These are phyloP conservation scores for Diabrotica undecimpunctata DNA, from an alignment of 1,140 invertebrate genomes.

Conservation along the genomic window DNA sequence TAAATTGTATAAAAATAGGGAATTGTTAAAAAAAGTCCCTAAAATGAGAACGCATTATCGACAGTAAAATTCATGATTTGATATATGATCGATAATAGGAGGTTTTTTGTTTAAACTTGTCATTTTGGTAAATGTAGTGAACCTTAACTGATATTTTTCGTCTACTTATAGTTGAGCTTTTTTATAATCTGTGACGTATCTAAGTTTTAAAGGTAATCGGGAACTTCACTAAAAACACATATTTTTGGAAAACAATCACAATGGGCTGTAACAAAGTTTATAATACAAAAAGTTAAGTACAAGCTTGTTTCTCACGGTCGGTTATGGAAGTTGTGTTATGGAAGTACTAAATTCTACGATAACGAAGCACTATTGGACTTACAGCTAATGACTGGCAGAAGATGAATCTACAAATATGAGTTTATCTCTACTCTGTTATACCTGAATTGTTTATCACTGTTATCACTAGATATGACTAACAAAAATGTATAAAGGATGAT, in stretches of 20 bases:
- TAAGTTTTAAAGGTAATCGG: background rate
- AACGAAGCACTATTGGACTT: background rate
- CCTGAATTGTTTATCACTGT: slow-evolving; percentile 39
- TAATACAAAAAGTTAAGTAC: slow-evolving; percentile 13
- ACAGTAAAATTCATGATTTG: no score
- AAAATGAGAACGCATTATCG: no score
- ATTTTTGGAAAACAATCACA: slow-evolving; percentile 8
- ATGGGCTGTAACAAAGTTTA: slow-evolving; percentile 15
- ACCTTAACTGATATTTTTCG: no score
- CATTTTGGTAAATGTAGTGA: no score
- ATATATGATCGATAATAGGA: no score
- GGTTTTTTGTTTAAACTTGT: no score
- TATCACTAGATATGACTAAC: slow-evolving; percentile 16
- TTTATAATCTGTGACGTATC: no score
- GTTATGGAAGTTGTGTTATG: slow-evolving; percentile 5
- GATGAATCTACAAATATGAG: slow-evolving; percentile 18
- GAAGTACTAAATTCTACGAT: background rate
- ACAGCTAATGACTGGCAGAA: slow-evolving; percentile 34
- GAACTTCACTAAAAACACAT: slow-evolving; percentile 5
- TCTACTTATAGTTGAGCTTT: no score
- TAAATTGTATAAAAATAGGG: no score
- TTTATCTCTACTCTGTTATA: slow-evolving; percentile 22
- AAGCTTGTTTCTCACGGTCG: slow-evolving; percentile 19
- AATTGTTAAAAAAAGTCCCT: no score
- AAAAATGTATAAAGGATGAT: slow-evolving; percentile 13